phyloP scores from a whole-genome alignment of 1,140 invertebrate genomes.

The Drosophila repleta region DNA sequence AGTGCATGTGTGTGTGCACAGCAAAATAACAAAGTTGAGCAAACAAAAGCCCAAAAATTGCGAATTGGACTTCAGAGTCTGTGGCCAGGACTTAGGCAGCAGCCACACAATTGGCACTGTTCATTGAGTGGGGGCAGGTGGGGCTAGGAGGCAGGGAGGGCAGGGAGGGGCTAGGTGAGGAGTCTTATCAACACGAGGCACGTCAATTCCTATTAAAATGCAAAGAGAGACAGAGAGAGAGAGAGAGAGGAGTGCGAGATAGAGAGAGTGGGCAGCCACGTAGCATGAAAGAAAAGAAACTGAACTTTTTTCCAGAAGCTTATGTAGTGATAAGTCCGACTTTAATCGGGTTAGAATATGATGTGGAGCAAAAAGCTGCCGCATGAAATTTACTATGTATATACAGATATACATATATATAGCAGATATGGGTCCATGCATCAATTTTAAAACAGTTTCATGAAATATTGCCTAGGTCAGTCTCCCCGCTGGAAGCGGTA shows the following conservation, averaged over 20 bases:
- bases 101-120: conserved; percentile 6
- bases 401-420: too few species aligned
- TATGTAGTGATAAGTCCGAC: neutral
- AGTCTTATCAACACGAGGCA: conserved; percentile 17
- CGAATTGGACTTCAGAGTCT: conserved; percentile 13
- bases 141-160: too few species aligned
- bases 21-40: conserved; percentile 13
- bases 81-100: conserved; percentile 7
- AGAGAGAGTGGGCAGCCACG: neutral
- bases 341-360: too few species aligned
- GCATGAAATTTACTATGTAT: too few species aligned
- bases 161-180: neutral
- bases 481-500: too few species aligned
- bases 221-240: neutral
- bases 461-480: too few species aligned
- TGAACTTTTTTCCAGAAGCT: neutral
- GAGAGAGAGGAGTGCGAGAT: neutral
- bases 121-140: neutral
- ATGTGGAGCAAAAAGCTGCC: too few species aligned
- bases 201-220: conserved; percentile 21
- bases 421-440: too few species aligned
- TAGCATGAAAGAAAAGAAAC: neutral
- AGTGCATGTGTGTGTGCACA: neutral
- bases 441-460: too few species aligned
- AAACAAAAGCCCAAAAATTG: conserved; percentile 17